Base-by-base conservation (phyloP, 2,113 vertebrate species). In the Sminthopsis crassicaudata region DNA sequence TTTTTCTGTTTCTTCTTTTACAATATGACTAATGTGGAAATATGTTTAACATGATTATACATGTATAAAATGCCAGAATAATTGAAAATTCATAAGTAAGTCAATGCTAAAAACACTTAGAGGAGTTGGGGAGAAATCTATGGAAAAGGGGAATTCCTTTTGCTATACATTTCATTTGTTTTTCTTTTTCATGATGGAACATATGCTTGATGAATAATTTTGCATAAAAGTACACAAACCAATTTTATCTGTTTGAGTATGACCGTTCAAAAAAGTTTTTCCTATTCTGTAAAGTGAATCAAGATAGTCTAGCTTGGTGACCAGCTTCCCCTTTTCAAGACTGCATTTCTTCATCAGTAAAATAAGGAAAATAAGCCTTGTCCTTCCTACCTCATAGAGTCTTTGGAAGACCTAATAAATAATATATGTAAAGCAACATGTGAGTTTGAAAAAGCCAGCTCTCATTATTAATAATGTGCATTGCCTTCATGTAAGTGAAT, bases 181-280 rank as follows among this genome's bases (percentile, higher is more conserved):
- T 93, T 94, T 91, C 22, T 88, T 91, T 95, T 93, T 42, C 52
- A 46, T 67, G 94, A 55, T 84, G 26, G 2, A 92, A 92, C 30
- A 60, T 84, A 84, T 92, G 8, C 76, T 94, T 96, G 91, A 42
- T 93, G 92, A 93, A 96, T 93, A 93, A n/a, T 53, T 46, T 93
- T 27, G 8, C 24, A 94, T 92, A 51, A 97, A 91, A 95, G 95
- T 92, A 89, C 55, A 94, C 6, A 60, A 1, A 7, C 3, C 2
- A 53, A 22, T 16, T 88, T 92, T 96, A 89, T 92, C 16, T 94
- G 67, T 24, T 95, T 84, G 67, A 84, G 67, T 42, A 84, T 84
- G n/a, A 84, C n/a, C 16, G 2, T 42, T 84, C n/a, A 84, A 84
- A 22, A 46, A 55, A 96, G 96, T 96, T 90, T 46, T 96, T 9